phyloP scores from a whole-genome alignment of 2,888 invertebrate genomes.

The Euphydryas editha region DNA sequence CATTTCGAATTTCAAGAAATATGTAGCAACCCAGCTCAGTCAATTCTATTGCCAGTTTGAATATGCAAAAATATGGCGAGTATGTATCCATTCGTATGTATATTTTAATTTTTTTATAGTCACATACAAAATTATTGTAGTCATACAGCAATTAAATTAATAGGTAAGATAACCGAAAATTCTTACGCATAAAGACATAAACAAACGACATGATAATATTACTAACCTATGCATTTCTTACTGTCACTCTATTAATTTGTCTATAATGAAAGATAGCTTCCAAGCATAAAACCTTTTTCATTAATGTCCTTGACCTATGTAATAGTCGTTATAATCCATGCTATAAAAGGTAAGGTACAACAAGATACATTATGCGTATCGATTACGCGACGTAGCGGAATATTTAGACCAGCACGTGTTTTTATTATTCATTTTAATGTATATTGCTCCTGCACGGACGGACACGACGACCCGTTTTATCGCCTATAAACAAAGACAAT shows the following conservation, averaged over 20 bases:
- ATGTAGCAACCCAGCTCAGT: too few species aligned
- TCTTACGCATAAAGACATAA: too few species aligned
- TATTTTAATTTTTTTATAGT: too few species aligned
- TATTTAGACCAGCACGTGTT: slow-evolving; percentile 48
- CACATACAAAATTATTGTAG: too few species aligned
- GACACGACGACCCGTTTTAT: slow-evolving; percentile 48
- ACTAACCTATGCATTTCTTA: too few species aligned
- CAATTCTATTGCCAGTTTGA: too few species aligned
- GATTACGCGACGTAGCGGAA: slow-evolving; percentile 44
- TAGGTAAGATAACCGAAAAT: too few species aligned
- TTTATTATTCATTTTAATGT: slow-evolving; percentile 47
- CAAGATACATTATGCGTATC: slow-evolving; percentile 32
- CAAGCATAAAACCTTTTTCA: neutral
- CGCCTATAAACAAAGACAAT: slow-evolving; percentile 35
- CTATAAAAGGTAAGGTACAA: slow-evolving; percentile 24
- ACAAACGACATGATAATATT: too few species aligned
- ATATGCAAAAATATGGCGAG: too few species aligned
- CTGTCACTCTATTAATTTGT: neutral
- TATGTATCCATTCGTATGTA: too few species aligned
- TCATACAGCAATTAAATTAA: too few species aligned
- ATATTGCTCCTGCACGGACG: slow-evolving; percentile 40
- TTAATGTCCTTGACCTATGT: slow-evolving; percentile 10
- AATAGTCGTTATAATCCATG: slow-evolving; percentile 1
- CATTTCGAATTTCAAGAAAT: neutral
- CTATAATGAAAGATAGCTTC: too few species aligned